These are phyloP conservation scores for Gymnothorax javanicus DNA, from an alignment of 2,797 vertebrate genomes.

Conservation along the genomic window DNA sequence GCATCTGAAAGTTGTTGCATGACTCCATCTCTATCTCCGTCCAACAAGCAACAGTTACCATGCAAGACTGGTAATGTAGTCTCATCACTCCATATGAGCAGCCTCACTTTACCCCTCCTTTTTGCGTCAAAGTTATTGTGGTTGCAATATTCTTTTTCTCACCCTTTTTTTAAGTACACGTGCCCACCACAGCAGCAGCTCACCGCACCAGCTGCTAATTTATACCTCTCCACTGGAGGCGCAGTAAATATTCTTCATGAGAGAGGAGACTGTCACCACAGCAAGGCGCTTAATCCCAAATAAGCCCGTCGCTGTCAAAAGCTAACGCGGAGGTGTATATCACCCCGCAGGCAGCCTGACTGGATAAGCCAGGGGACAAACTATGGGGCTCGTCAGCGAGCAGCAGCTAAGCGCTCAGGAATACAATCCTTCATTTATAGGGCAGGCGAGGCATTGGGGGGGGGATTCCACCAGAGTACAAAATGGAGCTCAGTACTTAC, in stretches of 20 bases:
- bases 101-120: too few species aligned
- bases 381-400: too few species aligned
- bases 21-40: not conserved
- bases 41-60: not conserved
- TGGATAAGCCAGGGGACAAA: not conserved
- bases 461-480: too few species aligned
- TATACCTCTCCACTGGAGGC: conserved; percentile 62
- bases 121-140: too few species aligned
- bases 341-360: not conserved
- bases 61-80: not conserved
- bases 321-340: conserved; percentile 68
- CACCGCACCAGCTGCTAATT: conserved; percentile 56
- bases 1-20: not conserved
- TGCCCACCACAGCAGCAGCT: too few species aligned
- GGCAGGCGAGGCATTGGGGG: too few species aligned
- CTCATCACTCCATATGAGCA: not conserved
- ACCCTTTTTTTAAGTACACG: too few species aligned
- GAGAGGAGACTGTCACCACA: conserved; percentile 65
- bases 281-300: conserved; percentile 70
- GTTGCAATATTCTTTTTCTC: too few species aligned
- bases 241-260: conserved; percentile 73
- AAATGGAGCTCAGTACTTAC: too few species aligned
- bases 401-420: too few species aligned
- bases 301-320: conserved; percentile 67
- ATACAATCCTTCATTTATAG: too few species aligned